These are phyloP conservation scores for Mesocricetus auratus DNA, from an alignment of 2,113 vertebrate species.

Conservation along the genomic window DNA sequence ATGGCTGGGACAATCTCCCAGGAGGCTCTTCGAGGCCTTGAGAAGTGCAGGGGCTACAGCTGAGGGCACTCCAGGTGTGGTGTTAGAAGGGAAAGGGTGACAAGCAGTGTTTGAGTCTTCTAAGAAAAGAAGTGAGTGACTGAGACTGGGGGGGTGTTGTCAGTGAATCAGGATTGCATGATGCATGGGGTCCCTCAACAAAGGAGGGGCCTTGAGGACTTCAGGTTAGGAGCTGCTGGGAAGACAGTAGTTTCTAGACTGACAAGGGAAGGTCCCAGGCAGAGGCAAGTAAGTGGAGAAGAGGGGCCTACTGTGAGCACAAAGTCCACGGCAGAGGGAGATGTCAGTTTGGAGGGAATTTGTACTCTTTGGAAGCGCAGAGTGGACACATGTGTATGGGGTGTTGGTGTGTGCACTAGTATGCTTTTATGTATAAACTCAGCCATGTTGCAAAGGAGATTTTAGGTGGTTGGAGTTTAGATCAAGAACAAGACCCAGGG, in stretches of 20 bases:
- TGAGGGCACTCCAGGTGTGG: not conserved
- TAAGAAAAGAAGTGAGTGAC: no score
- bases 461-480: not conserved
- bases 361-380: not conserved
- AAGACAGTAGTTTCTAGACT: no score
- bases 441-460: not conserved
- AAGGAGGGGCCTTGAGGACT: not conserved
- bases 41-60: not conserved
- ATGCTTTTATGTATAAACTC: not conserved
- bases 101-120: fast-evolving
- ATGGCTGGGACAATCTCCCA: not conserved
- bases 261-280: not conserved
- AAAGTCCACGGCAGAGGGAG: not conserved
- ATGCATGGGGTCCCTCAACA: not conserved
- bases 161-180: fast-evolving
- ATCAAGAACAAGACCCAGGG: not conserved
- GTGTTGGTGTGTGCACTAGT: not conserved
- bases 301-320: fast-evolving
- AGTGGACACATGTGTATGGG: fast-evolving
- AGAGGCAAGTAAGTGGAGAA: not conserved
- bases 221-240: no score
- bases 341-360: not conserved
- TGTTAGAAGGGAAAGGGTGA: not conserved
- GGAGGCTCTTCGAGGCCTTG: not conserved
- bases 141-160: not conserved